Percentiles rank a stretch among this genome's conserved stretches.
phyloP scores from a whole-genome alignment of 2,888 invertebrate species.

The Agrochola litura region DNA sequence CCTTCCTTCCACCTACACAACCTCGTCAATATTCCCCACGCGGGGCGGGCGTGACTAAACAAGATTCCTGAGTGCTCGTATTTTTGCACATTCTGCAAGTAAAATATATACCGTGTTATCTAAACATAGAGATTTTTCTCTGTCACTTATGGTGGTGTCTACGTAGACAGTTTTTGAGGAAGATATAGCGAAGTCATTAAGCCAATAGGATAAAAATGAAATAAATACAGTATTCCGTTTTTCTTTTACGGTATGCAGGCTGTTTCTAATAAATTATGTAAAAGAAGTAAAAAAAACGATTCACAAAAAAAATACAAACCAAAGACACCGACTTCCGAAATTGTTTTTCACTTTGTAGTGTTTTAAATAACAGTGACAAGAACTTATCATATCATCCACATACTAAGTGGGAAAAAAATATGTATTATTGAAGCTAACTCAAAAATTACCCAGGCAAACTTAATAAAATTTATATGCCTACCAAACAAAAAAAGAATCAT shows the following conservation, averaged over 20 bases:
- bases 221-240: neutral
- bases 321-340: too few relatives aligned
- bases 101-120: conserved; percentile 28
- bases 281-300: neutral
- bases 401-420: too few relatives aligned
- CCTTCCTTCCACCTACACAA: neutral
- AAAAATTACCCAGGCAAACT: too few relatives aligned
- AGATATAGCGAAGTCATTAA: neutral
- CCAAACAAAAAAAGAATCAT: too few relatives aligned
- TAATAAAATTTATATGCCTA: too few relatives aligned
- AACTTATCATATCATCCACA: too few relatives aligned
- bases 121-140: conserved; percentile 32
- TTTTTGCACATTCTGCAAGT: conserved; percentile 20
- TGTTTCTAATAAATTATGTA: neutral
- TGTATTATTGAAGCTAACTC: too few relatives aligned
- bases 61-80: conserved; percentile 36
- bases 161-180: neutral
- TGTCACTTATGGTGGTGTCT: conserved; percentile 26
- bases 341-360: too few relatives aligned
- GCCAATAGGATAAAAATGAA: neutral
- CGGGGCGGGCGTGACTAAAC: conserved; percentile 39
- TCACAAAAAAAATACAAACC: too few relatives aligned
- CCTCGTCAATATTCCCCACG: conserved; percentile 33
- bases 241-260: neutral
- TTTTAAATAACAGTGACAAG: too few relatives aligned